A percentile compares a stretch with the other conserved stretches of the same genome.
Evolutionary conservation across 2,113 vertebrate species (phyloP).

Genomic region (Atractosteus spatula): DNA sequence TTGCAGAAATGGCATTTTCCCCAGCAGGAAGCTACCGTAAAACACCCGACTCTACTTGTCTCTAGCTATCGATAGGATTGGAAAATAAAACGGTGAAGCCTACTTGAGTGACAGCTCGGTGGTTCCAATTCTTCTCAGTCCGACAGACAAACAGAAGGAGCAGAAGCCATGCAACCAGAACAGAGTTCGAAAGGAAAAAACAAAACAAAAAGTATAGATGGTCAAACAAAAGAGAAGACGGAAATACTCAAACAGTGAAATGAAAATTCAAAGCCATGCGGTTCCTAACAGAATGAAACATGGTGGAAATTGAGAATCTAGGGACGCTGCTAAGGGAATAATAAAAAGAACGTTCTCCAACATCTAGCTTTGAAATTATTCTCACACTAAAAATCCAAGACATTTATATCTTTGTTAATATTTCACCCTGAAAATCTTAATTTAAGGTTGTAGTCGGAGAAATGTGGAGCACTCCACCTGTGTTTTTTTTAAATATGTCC

Average conservation of each 20-base stretch:
- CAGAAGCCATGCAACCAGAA: conserved; percentile 68
- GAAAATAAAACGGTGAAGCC: conserved; percentile 46
- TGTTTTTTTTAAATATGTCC: neutral
- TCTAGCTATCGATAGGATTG: too few species aligned
- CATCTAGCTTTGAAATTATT: neutral
- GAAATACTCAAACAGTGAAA: conserved; percentile 46
- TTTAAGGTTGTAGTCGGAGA: neutral
- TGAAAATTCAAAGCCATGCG: conserved; percentile 25
- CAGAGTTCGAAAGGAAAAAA: conserved; percentile 53
- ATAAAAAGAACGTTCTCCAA: too few species aligned
- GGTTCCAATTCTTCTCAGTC: conserved; percentile 74
- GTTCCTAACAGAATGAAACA: too few species aligned
- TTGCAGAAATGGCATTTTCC: too few species aligned
- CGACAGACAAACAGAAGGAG: conserved; percentile 65
- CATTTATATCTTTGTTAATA: too few species aligned
- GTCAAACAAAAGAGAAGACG: conserved; percentile 41
- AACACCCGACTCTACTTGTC: too few species aligned
- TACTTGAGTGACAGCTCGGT: conserved; percentile 79
- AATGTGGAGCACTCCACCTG: too few species aligned
- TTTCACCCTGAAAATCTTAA: neutral
- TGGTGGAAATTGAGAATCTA: too few species aligned
- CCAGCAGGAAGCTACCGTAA: too few species aligned
- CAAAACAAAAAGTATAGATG: conserved; percentile 28
- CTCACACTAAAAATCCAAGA: neutral
- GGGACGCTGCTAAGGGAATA: too few species aligned